These are phyloP conservation scores for Syritta pipiens DNA, from an alignment of 2,888 invertebrate genomes.

Conservation along the genomic window DNA sequence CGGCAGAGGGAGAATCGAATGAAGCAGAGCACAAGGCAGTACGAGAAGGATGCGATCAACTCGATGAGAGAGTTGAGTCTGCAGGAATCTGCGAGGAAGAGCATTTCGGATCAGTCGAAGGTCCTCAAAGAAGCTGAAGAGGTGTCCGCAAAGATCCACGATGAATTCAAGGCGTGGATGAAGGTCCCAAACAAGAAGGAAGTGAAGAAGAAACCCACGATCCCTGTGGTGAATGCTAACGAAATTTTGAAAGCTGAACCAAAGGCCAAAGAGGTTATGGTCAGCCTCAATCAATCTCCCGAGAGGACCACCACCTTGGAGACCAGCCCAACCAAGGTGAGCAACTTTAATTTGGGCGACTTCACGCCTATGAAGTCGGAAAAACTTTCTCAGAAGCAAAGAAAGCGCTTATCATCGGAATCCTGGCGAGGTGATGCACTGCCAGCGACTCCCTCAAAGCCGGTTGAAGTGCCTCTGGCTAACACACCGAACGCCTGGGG, in stretches of 20 bases:
- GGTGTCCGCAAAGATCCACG: slow-evolving; percentile 65
- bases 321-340: slow-evolving; percentile 68
- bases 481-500: slow-evolving; percentile 75
- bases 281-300: slow-evolving; percentile 73
- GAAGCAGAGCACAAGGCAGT: slow-evolving; percentile 74
- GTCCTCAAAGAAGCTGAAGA: slow-evolving; percentile 60
- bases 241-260: slow-evolving; percentile 80
- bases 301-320: slow-evolving; percentile 30
- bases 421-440: slow-evolving; percentile 71
- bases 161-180: slow-evolving; percentile 75
- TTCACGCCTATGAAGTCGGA: slow-evolving; percentile 73
- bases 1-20: slow-evolving; percentile 73
- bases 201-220: slow-evolving; percentile 77
- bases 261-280: slow-evolving; percentile 79
- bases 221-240: slow-evolving; percentile 73
- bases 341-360: slow-evolving; percentile 75
- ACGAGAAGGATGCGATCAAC: slow-evolving; percentile 77
- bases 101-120: slow-evolving; percentile 38
- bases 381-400: slow-evolving; percentile 82
- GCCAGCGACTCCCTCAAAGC: slow-evolving; percentile 57
- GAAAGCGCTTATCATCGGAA: slow-evolving; percentile 81
- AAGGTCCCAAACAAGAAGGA: slow-evolving; percentile 79
- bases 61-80: slow-evolving; percentile 76
- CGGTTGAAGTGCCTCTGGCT: slow-evolving; percentile 70
- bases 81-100: slow-evolving; percentile 62